phyloP scores from a whole-genome alignment of 2,888 invertebrate genomes.

The Monochamus alternatus region DNA sequence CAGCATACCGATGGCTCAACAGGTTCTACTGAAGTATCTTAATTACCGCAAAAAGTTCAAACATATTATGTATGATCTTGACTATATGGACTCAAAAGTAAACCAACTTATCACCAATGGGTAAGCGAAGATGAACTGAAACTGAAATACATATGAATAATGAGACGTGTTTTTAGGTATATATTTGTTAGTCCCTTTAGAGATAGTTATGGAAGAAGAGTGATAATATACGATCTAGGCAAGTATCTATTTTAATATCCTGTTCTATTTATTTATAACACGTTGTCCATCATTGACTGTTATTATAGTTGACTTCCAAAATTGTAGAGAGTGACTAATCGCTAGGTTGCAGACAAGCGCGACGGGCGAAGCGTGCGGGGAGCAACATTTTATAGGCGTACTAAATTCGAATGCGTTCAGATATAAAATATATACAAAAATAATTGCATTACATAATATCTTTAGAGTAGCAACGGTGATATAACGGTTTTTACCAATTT shows the following conservation, averaged over 20 bases:
- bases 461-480: too few relatives aligned
- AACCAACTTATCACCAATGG: conserved; percentile 80
- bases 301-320: too few relatives aligned
- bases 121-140: conserved; percentile 66
- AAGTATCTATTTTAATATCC: conserved; percentile 39
- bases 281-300: too few relatives aligned
- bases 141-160: neutral
- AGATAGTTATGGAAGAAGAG: conserved; percentile 82
- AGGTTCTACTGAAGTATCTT: conserved; percentile 84
- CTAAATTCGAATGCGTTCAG: too few relatives aligned
- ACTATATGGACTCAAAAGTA: conserved; percentile 77
- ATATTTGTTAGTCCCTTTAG: conserved; percentile 83
- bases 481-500: too few relatives aligned
- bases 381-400: too few relatives aligned
- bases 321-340: too few relatives aligned
- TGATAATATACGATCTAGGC: conserved; percentile 74
- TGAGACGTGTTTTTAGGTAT: conserved; percentile 72
- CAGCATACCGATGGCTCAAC: conserved; percentile 86
- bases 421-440: too few relatives aligned
- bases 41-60: conserved; percentile 82
- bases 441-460: too few relatives aligned
- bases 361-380: too few relatives aligned
- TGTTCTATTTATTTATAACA: too few relatives aligned
- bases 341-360: too few relatives aligned
- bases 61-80: conserved; percentile 77